Percentiles rank a stretch among this genome's conserved stretches.
Evolutionary conservation across 2,888 invertebrate genomes (phyloP).

Genomic region (Mimachlamys varia): DNA sequence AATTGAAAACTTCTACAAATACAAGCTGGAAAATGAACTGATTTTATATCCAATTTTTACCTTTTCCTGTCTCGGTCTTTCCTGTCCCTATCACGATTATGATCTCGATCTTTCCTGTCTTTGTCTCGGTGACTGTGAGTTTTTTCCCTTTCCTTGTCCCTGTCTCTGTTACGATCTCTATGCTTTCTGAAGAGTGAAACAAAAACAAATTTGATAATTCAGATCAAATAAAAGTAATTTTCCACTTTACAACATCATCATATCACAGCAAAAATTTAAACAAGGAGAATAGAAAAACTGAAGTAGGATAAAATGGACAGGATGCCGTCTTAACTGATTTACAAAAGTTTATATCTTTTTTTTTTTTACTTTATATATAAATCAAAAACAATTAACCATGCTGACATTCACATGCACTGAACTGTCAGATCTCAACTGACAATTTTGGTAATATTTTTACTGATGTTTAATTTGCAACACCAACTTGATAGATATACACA

Average conservation of each 20-base stretch:
- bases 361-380: neutral
- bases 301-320: neutral
- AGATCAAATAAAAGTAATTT: neutral
- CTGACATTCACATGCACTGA: neutral
- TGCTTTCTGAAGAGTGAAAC: neutral
- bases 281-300: neutral
- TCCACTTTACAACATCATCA: neutral
- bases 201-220: neutral
- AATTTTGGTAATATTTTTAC: neutral
- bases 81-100: constrained; percentile 71
- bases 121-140: constrained; percentile 37
- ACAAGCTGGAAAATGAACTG: too few species aligned
- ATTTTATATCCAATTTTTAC: neutral
- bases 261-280: neutral
- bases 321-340: neutral
- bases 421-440: neutral
- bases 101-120: constrained; percentile 64
- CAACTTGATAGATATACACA: too few species aligned
- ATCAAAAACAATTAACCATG: neutral
- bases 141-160: neutral
- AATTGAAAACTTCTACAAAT: too few species aligned
- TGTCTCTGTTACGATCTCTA: neutral
- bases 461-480: neutral
- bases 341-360: neutral
- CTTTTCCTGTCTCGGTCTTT: constrained; percentile 48